Percentiles rank a stretch among this genome's conserved stretches.
phyloP scores from a whole-genome alignment of 2,113 vertebrate genomes.

The Procavia capensis region DNA sequence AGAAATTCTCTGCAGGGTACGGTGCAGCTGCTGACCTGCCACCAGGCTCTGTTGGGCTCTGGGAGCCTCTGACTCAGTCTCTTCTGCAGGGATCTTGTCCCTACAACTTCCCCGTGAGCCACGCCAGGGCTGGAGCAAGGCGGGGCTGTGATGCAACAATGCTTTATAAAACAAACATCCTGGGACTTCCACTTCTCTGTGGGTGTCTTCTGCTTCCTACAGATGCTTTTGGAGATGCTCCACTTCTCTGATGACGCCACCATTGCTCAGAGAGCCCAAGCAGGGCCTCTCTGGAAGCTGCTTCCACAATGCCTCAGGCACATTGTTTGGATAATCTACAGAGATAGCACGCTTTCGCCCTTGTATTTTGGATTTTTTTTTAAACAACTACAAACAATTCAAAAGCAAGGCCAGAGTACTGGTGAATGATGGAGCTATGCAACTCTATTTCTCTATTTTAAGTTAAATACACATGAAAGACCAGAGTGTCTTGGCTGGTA shows the following conservation, averaged over 20 bases:
- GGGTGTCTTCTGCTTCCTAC: constrained; percentile 4
- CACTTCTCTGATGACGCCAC: constrained; percentile 6
- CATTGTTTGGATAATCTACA: neutral
- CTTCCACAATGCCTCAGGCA: neutral
- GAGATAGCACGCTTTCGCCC: neutral
- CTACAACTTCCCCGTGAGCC: neutral
- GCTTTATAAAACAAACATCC: neutral
- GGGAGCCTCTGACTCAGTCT: neutral
- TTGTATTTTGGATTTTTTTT: neutral
- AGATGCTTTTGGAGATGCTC: neutral
- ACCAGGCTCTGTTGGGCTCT: neutral
- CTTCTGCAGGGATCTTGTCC: neutral
- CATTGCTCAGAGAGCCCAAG: constrained; percentile 54
- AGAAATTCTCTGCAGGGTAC: neutral
- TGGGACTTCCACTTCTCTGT: neutral
- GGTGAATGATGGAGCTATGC: neutral
- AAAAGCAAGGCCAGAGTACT: neutral
- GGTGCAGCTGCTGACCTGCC: too few relatives aligned
- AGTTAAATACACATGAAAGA: neutral
- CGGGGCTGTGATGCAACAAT: neutral
- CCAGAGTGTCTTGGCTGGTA: neutral
- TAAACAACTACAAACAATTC: neutral
- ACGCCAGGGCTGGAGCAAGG: constrained; percentile 29
- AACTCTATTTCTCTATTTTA: neutral
- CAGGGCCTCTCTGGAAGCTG: constrained; percentile 35